Base-by-base conservation (phyloP, 2,113 vertebrate genomes). In the Merops nubicus region DNA sequence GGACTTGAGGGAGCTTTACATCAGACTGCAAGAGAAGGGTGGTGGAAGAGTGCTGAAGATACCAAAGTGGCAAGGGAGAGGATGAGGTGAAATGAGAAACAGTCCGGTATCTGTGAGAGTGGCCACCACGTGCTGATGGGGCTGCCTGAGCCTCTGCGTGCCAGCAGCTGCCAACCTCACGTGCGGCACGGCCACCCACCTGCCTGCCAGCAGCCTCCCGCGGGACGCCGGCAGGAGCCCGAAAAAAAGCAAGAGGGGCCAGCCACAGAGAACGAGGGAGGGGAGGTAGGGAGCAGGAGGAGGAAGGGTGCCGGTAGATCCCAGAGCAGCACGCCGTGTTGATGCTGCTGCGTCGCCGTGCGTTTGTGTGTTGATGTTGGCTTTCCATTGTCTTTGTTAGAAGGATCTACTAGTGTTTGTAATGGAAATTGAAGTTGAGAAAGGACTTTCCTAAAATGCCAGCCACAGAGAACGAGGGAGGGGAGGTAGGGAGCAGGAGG, bases 71-170 rank as follows among this genome's bases (percentile, higher is more conserved):
- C 40, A 4, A 0, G 10, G 50, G 36, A 67, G 67, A 47, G 18
- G 31, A 31, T 31, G 67, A 59, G 29, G 7, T 70, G 43, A 63
- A 88, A 28, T 0, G 16, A 15, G 31, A 15, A 88, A 2, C 8
- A 34, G 2, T 13, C 3, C 31, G 29, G 3, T 5, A 43, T 16
- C 47, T 28, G 0, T 57, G 59, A 38, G 40, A 47, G n/a, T 4
- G 14, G 9, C 21, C 0, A 0, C 21, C 0, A 0, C 1, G 1
- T 29, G 29, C 20, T 7, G 45, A 38, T 33, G 43, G n/a, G 42
- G 12, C 47, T 70, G 33, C 17, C 28, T 0, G 2, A 34, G 48
- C 22, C 14, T 75, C 12, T 14, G 4, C 2, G 1, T 43, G 26
- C 25, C 6, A 4, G 12, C 2, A 2, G 38, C 51, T 23, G 11